Base-by-base conservation (phyloP, 2,113 vertebrate genomes). In the Campylomormyrus tamandua region DNA sequence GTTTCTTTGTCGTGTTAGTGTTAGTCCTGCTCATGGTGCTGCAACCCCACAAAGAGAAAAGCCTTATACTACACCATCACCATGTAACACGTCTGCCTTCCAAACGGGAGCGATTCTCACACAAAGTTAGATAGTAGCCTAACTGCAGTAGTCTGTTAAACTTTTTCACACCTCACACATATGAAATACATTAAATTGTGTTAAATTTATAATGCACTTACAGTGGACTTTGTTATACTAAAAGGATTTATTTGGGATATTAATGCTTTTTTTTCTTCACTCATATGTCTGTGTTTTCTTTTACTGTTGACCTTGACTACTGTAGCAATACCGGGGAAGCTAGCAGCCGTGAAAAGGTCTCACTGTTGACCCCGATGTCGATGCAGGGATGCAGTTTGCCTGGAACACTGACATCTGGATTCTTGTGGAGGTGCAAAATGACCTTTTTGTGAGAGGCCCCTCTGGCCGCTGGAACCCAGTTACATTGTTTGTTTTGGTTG, bases 281-380 rank as follows among this genome's bases (percentile, higher is more conserved):
- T 53, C 50, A 4, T 93, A 91, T 94, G 93, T 91, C 91, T 92
- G 70, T 89, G 94, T 93, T 94, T 95, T 91, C 87, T 31, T 77
- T 87, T 90, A 66, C 92, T 92, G 91, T 91, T 94, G 88, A 86
- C 58, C 91, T 91, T 91, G 88, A 48, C 83, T 48, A 48, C 45
- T 48, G 58, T 91, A 94, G 56, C 39, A 91, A 91, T 24, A 62
- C 92, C 90, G 83, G 94, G 89, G 87, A 77, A 87, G 90, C 17
- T 5, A 70, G 1, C 87, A 17, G 90, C 87, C 93, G 86, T 90
- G 89, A 93, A 87, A 90, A 91, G 88, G 89, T 87, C 42, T 85
- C 91, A 88, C 88, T 93, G 92, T 93, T 92, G 92, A 91, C 87
- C 21, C 52, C 87, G 58, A 53, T 80, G 88, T 90, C 56, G 66